Base-by-base conservation (phyloP, 2,888 invertebrate species). In the Lasioglossum leucozonium region DNA sequence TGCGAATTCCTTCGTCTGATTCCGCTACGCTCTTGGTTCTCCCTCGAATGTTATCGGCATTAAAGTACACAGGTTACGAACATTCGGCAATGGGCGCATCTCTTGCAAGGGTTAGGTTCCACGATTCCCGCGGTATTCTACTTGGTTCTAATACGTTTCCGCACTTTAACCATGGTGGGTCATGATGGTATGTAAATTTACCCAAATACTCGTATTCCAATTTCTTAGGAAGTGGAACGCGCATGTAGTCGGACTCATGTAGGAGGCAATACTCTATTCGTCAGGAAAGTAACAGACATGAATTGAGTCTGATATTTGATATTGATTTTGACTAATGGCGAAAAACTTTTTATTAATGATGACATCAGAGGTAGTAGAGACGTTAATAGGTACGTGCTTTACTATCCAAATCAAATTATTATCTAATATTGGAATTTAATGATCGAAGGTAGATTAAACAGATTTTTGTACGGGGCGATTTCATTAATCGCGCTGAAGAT, bases 1-100 rank as follows among this genome's bases (percentile, higher is more conserved):
- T 76, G 86, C 87, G 81, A 86, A 81, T 87, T 79, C 85, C 76
- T 78, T 67, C 67, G 76, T 40, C 79, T 77, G 69, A 72, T 73
- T 42, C 72, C 51, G 77, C 18, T 26, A 47, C 75, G 51, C 51
- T 79, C 69, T 80, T 58, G 73, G 37, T 58, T 73, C 58, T 58
- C 69, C 69, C 40, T 67, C 51, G 78, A 79, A 72, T 47, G 72
- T 62, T 77, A 69, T 79, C 51, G 62, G 77, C 51, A 37, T 87
- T 84, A 81, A 84, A 84, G 47, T 87, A 85, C 77, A 55, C 42
- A 71, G 78, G 58, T 79, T 80, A 79, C 58, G 62, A 65, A 37
- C 30, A 34, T 40, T 47, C 75, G 62, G 65, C 44, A 37, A 26
- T 13, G 26, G 75, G 44, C 58, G 84, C 75, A 74, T 77, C 42